phyloP scores from a whole-genome alignment of 2,888 invertebrate species.

The Gortyna flavago region DNA sequence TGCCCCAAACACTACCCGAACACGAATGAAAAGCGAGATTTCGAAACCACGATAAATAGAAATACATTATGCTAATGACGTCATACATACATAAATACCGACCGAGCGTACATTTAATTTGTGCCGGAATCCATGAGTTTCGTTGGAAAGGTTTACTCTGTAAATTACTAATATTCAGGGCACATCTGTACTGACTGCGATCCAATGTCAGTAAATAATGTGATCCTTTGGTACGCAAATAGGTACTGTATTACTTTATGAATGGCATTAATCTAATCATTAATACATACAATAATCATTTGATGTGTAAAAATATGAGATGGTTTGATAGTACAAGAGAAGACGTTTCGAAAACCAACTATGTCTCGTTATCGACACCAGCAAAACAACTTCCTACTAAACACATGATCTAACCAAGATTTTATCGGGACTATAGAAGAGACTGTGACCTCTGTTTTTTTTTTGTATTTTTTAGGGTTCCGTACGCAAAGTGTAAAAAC shows the following conservation, averaged over 20 bases:
- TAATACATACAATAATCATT: neutral
- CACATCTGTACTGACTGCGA: slow-evolving; percentile 18
- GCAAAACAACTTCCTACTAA: neutral
- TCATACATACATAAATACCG: slow-evolving; percentile 50
- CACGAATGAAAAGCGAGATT: slow-evolving; percentile 45
- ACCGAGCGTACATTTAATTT: slow-evolving; percentile 39
- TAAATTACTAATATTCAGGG: slow-evolving; percentile 29
- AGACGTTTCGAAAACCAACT: neutral
- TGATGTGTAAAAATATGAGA: too few relatives aligned
- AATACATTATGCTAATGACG: slow-evolving; percentile 57
- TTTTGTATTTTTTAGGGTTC: too few relatives aligned
- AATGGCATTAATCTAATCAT: neutral
- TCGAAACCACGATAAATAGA: slow-evolving; percentile 41
- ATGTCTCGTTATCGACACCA: neutral
- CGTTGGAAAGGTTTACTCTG: slow-evolving; percentile 31
- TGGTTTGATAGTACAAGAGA: neutral
- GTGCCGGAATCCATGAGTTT: slow-evolving; percentile 36
- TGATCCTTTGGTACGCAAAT: neutral
- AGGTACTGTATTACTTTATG: slow-evolving; percentile 5
- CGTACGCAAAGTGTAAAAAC: too few relatives aligned
- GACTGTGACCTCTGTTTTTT: neutral
- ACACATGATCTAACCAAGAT: neutral
- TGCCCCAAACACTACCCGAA: slow-evolving; percentile 25
- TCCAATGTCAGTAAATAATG: slow-evolving; percentile 7
- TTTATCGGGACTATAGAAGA: neutral